These are phyloP conservation scores for Phorcus lineatus DNA, from an alignment of 2,888 invertebrate genomes.

Conservation along the genomic window DNA sequence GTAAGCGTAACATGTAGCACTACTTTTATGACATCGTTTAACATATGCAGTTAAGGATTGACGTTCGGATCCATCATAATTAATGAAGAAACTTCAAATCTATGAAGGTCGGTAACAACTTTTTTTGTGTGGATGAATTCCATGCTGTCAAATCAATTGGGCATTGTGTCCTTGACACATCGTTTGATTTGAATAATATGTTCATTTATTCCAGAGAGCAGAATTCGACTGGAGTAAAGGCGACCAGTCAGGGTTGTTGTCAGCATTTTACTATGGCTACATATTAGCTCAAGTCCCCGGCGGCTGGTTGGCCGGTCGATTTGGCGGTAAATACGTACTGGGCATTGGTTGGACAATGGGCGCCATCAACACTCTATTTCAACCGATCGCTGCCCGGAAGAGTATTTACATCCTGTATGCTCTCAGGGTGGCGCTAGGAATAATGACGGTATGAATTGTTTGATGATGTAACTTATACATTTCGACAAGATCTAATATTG, in stretches of 20 bases:
- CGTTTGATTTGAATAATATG: too few species aligned
- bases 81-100: too few species aligned
- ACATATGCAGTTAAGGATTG: too few species aligned
- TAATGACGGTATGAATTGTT: not conserved
- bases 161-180: too few species aligned
- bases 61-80: too few species aligned
- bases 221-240: constrained; percentile 24
- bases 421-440: not conserved
- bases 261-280: constrained; percentile 17
- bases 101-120: too few species aligned
- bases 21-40: too few species aligned
- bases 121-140: too few species aligned
- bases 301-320: constrained; percentile 42
- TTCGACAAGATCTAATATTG: too few species aligned
- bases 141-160: too few species aligned
- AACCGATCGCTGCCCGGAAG: constrained; percentile 34
- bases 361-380: constrained; percentile 38
- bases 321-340: constrained; percentile 40
- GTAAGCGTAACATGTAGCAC: too few species aligned
- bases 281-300: constrained; percentile 32
- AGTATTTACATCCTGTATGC: not conserved
- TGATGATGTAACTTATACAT: not conserved
- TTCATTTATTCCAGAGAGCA: not conserved
- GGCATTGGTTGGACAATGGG: constrained; percentile 38
- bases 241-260: not conserved